Base-by-base conservation (phyloP, 2,888 invertebrate genomes). In the Limnephilus rhombicus region DNA sequence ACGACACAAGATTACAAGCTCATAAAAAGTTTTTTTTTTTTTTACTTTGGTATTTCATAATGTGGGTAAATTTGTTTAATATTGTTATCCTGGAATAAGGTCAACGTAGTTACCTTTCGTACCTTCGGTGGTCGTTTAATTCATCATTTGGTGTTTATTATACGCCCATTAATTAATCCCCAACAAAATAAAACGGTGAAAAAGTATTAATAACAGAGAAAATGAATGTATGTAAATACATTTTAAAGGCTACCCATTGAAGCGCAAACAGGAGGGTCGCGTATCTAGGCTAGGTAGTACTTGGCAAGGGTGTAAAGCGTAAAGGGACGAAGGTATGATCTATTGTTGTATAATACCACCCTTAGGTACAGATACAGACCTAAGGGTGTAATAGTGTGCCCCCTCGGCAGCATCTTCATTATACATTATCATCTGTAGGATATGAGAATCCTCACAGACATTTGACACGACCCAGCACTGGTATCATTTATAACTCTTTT, bases 401-500 rank as follows among this genome's bases (percentile, higher is more conserved):
- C 90, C 90, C 82, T 45, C 45, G 29, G 90, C 90, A 90, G 82
- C 82, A 90, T 90, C 81, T 90, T 90, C 31, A 82, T 82, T 45
- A 53, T 45, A 45, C 11, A 45, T 45, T 18, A 12, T 41, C 31
- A 81, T 90, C 88, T 34, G 37, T 41, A 89, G 89, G 89, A 89
- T 81, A 80, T 29, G 41, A 41, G 80, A 37, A 41, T 31, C 45
- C 24, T 34, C 68, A 90, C 53, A 87, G 93, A 93, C 92, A 93
- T 93, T 92, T 92, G 93, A 93, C 91, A 92, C 93, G 93, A 92
- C 91, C 88, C 90, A 68, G 49, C 83, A 81, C 90, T 88, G 41
- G 29, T 49, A 85, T 92, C 92, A 93, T 92, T 92, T 93, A 92
- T 92, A 92, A 90, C 81, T 85, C 86, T 86, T 90, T 92, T 87